Evolutionary conservation across 2,113 vertebrate species (phyloP).

Genomic region (Dasyurus viverrinus): DNA sequence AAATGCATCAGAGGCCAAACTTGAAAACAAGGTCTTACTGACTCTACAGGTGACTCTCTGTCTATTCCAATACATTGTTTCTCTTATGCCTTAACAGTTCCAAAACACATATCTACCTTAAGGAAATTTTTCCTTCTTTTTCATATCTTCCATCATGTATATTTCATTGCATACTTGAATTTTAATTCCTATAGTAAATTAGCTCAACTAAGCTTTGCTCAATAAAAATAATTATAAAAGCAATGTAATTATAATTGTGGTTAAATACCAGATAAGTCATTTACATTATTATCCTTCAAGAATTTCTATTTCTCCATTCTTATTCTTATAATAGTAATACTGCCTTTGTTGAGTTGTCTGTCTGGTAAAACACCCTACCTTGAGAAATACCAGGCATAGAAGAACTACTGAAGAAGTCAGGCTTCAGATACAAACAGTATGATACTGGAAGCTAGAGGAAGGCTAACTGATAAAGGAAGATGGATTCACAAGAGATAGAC

Average conservation of each 20-base stretch:
- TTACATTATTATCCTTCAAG: not conserved
- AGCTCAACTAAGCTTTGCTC: not conserved
- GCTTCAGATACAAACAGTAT: slow-evolving; percentile 22
- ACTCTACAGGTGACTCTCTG: not conserved
- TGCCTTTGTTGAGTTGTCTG: not conserved
- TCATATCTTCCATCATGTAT: not conserved
- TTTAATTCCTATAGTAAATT: not conserved
- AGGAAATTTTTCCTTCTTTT: not conserved
- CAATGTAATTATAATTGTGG: not conserved
- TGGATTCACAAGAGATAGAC: not conserved
- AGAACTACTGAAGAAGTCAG: not conserved
- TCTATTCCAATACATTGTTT: not conserved
- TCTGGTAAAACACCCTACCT: not conserved
- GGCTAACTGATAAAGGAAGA: not conserved
- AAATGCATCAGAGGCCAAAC: not conserved
- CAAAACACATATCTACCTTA: not conserved
- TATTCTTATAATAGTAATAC: not conserved
- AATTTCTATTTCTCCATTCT: not conserved
- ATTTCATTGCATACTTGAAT: not conserved
- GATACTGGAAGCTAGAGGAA: not conserved
- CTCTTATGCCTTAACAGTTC: not conserved
- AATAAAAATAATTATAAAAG: not conserved
- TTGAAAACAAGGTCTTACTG: not conserved
- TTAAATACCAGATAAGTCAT: not conserved
- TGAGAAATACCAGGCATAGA: slow-evolving; percentile 4